Evolutionary conservation across 2,888 invertebrate species (phyloP), one percentile per base, ranked within the genome.

Genomic region (Mycogona germanica): DNA sequence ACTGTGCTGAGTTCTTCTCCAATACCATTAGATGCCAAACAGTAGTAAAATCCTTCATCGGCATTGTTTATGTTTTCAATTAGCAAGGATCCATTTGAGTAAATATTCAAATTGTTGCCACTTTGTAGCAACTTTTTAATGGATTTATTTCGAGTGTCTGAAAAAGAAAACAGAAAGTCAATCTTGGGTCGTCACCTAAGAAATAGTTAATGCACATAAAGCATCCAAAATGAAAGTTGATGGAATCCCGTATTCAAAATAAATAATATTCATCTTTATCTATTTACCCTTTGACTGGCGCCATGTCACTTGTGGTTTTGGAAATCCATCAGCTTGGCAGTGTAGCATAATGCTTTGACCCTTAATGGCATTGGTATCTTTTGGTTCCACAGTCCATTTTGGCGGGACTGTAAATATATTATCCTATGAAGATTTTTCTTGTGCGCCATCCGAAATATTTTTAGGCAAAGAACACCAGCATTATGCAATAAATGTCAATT

Each of bases 241-340:
- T n/a, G n/a, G n/a, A n/a, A n/a, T n/a, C n/a, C n/a, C n/a, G n/a
- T n/a, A n/a, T n/a, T n/a, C n/a, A n/a, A n/a, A n/a, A n/a, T n/a
- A n/a, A n/a, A n/a, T n/a, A n/a, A n/a, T n/a, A n/a, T n/a, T n/a
- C n/a, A n/a, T n/a, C n/a, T n/a, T n/a, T n/a, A n/a, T n/a, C n/a
- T n/a, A n/a, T n/a, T n/a, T n/a, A n/a, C n/a, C n/a, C n/a, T n/a
- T n/a, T n/a, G n/a, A n/a, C n/a, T n/a, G n/a, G n/a, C n/a, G 50
- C 92, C 93, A 93, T 7, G 84, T 85, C 50, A 92, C 83, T 9
- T 76, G 76, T 2, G 92, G 92, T 57, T 82, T 82, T 1, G 93
- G 93, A 70, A 91, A 92, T 1, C 93, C 93, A 57, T 88, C 85
- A 0, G 91, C 89, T 70, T 87, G 86, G 68, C 93, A 93, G 66